Conservation (phyloP, 2,888 invertebrate genomes). For the Chymomyza procnemis region DNA sequence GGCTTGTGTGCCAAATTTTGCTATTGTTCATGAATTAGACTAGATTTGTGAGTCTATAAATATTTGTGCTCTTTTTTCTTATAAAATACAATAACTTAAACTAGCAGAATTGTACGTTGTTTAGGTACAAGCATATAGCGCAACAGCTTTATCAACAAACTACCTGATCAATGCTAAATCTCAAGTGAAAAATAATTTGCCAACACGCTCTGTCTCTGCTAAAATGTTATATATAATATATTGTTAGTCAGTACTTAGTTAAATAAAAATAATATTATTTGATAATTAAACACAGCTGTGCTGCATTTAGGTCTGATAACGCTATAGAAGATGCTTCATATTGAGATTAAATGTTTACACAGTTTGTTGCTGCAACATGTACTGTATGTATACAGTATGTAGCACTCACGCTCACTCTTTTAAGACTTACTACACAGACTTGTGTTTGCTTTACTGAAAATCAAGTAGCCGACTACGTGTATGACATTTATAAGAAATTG, state of each 20-base stretch:
- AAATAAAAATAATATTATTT: conserved; percentile 35
- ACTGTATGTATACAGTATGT: too few species aligned
- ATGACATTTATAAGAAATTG: conserved; percentile 54
- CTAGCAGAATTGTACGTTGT: background rate
- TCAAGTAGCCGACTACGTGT: conserved; percentile 50
- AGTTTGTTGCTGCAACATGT: conserved; percentile 69
- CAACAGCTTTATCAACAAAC: background rate
- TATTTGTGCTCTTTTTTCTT: conserved; percentile 40
- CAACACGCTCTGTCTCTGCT: background rate
- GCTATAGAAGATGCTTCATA: conserved; percentile 7
- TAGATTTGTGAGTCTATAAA: conserved; percentile 68
- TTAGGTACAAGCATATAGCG: background rate
- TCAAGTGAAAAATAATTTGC: conserved; percentile 52
- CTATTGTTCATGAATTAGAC: conserved; percentile 58
- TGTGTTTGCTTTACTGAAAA: conserved; percentile 51
- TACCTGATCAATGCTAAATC: conserved; percentile 57
- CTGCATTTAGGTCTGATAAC: conserved; percentile 4
- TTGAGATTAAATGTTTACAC: conserved; percentile 70
- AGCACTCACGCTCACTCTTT: background rate
- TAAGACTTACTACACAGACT: conserved; percentile 54
- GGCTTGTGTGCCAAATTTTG: conserved; percentile 51
- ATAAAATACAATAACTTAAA: background rate
- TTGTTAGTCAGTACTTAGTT: background rate
- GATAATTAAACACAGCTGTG: conserved; percentile 57
- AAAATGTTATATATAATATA: background rate